phyloP scores from a whole-genome alignment of 2,113 vertebrate genomes.

The Melanerpes formicivorus region DNA sequence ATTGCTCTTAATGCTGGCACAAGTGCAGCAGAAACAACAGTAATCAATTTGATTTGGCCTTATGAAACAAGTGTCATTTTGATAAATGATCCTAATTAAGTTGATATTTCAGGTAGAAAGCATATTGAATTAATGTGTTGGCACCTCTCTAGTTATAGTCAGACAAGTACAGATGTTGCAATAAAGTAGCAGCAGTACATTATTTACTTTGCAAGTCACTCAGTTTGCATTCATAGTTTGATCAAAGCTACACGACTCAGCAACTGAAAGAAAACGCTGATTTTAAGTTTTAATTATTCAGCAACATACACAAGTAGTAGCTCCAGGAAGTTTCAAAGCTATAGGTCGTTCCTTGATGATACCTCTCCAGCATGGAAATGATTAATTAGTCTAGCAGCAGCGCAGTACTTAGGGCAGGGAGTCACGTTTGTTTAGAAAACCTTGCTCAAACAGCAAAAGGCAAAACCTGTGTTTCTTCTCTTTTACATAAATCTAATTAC shows the following conservation, averaged over 20 bases:
- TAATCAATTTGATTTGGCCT: conserved; percentile 77
- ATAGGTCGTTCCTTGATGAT: conserved; percentile 58
- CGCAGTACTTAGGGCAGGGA: conserved; percentile 36
- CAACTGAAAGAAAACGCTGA: conserved; percentile 26
- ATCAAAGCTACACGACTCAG: conserved; percentile 50
- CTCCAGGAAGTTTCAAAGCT: conserved; percentile 42
- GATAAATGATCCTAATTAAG: conserved; percentile 81
- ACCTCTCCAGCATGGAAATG: conserved; percentile 60
- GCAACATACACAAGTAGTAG: conserved; percentile 5
- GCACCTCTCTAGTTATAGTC: conserved; percentile 39
- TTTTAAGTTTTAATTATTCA: conserved; percentile 63
- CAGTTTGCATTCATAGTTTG: conserved; percentile 32
- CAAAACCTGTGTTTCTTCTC: conserved; percentile 34
- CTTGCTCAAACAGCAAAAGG: conserved; percentile 50
- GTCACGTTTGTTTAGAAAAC: conserved; percentile 62
- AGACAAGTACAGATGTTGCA: conserved; percentile 71
- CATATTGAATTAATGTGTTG: conserved; percentile 66
- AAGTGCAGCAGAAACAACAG: conserved; percentile 47
- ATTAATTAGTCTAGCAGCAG: conserved; percentile 70
- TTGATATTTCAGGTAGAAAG: conserved; percentile 74
- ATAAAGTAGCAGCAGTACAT: conserved; percentile 30
- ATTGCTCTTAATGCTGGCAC: conserved; percentile 45
- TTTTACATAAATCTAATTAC: conserved; percentile 70
- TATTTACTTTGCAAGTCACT: conserved; percentile 56
- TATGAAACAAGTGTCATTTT: conserved; percentile 77